Conservation (phyloP, 2,888 invertebrate genomes). For the Philaethria dido region DNA sequence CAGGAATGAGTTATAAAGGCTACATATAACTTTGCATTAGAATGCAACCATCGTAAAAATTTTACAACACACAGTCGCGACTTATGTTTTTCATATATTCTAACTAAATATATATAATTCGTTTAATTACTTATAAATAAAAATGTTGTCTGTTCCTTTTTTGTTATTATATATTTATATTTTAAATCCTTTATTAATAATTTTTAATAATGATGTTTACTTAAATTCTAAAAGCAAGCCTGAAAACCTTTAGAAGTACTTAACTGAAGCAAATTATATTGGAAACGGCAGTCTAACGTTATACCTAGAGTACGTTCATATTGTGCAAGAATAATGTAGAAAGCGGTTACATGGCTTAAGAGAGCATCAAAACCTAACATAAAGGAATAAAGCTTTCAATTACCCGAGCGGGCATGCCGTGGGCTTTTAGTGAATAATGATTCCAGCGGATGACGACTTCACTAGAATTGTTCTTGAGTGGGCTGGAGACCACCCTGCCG, state of each 20-base stretch:
- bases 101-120: not conserved
- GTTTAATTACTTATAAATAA: no score
- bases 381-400: slow-evolving; percentile 82
- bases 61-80: not conserved
- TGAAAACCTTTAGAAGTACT: no score
- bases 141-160: no score
- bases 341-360: slow-evolving; percentile 62
- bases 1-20: slow-evolving; percentile 58
- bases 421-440: slow-evolving; percentile 83
- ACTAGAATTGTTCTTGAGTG: slow-evolving; percentile 75
- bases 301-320: slow-evolving; percentile 66
- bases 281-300: slow-evolving; percentile 53
- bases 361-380: slow-evolving; percentile 74
- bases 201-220: no score
- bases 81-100: no score
- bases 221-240: no score
- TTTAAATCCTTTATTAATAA: no score
- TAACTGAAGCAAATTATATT: no score
- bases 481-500: slow-evolving; percentile 65
- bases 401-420: slow-evolving; percentile 79
- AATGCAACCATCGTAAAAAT: slow-evolving; percentile 45
- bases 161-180: no score
- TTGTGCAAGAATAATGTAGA: slow-evolving; percentile 76
- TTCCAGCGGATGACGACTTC: slow-evolving; percentile 74
- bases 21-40: slow-evolving; percentile 61